Base-by-base conservation (phyloP, 2,888 invertebrate genomes). In the Callinectes sapidus region DNA sequence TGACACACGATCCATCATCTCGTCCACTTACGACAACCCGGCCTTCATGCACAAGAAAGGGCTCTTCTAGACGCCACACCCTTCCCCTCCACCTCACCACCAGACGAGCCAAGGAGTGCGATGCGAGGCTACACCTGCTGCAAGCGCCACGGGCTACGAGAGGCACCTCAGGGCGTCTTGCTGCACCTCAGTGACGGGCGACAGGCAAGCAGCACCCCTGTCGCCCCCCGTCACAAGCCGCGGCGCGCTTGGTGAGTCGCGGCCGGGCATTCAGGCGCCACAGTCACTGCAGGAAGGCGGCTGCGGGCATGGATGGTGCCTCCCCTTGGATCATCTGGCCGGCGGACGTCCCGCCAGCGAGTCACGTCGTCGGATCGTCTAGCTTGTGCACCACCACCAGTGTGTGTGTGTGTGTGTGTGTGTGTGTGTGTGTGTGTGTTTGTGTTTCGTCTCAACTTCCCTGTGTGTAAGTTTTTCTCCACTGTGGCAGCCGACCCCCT, bases 1-100 rank as follows among this genome's bases (percentile, higher is more conserved):
- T 23, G 95, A 94, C 42, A 95, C 95, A 28, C 91, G 94, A 13
- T 95, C 95, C 13, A 94, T 95, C 32, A 95, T 95, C 87, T 94
- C 95, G 6, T 94, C 95, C 54, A 81, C 81, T 35, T 95, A 94
- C 90, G 95, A 95, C 86, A 95, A 95, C 91, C 95, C 95, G 71
- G 95, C 94, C 54, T 95, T 95, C 93, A 94, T 94, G 61, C 95
- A 95, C 92, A 95, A 94, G 90, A 95, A 95, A 92, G 93, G 93
- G 13, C 94, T 92, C 90, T 95, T 95, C 87, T 95, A 94, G 90
- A 86, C 61, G 54, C 42, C 55, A 1, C 48, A 81, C n/a, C 48
- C 39, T 35, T 18, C 85, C 10, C 85, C 85, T 10, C 85, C 42
- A 14, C 23, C 55, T 71, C 55, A 54, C 55, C 39, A 86, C 48